Conservation (phyloP, 2,888 invertebrate species). For the Folsomia manolachei region DNA sequence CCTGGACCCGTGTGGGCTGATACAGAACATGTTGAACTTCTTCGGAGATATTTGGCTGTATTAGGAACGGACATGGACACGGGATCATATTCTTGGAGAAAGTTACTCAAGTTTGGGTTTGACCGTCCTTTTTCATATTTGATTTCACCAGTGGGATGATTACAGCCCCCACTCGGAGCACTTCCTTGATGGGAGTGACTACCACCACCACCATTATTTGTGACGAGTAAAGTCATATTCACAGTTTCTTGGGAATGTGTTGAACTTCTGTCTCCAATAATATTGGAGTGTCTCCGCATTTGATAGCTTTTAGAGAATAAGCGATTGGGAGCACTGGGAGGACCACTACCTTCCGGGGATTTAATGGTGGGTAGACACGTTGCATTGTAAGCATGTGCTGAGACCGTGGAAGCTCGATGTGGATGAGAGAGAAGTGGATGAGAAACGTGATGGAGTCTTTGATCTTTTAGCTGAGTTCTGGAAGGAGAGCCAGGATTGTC, state of each 20-base stretch:
- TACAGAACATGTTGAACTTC: conserved; percentile 35
- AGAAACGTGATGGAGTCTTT: conserved; percentile 28
- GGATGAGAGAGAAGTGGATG: conserved; percentile 43
- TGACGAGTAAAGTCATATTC: conserved; percentile 46
- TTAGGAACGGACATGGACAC: conserved; percentile 33
- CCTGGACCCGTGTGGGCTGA: conserved; percentile 20
- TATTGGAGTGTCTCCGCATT: conserved; percentile 33
- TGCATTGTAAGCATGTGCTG: conserved; percentile 27
- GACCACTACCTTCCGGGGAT: conserved; percentile 40
- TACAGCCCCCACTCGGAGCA: not conserved
- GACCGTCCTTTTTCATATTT: conserved; percentile 28
- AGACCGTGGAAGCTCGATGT: conserved; percentile 41
- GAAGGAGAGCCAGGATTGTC: conserved; percentile 39
- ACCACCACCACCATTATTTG: conserved; percentile 4
- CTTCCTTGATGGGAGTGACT: no score
- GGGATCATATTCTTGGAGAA: conserved; percentile 16
- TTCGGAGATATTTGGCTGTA: conserved; percentile 28
- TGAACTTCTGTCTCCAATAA: conserved; percentile 36
- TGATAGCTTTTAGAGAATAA: conserved; percentile 14
- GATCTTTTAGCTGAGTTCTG: conserved; percentile 22
- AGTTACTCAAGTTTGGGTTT: conserved; percentile 34
- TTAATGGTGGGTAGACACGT: conserved; percentile 43
- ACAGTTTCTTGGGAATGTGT: conserved; percentile 49
- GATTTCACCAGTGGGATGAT: not conserved
- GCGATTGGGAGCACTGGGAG: not conserved